Conservation (phyloP, 2,797 vertebrate species). For the Leptoclinus maculatus region DNA sequence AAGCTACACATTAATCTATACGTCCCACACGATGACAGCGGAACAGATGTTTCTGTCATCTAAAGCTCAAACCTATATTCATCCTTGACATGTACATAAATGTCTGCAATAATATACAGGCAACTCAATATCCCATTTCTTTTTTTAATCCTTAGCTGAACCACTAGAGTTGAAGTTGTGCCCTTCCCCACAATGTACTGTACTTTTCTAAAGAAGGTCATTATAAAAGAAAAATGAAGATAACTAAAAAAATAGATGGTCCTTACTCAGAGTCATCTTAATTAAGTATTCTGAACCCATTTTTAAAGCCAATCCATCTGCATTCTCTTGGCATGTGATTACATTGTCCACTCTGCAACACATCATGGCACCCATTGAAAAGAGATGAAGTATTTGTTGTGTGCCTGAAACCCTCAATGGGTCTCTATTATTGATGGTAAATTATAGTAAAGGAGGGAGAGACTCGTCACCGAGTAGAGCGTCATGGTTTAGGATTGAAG, state of each 20-base stretch:
- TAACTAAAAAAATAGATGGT: background rate
- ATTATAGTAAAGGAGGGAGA: background rate
- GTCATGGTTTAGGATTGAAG: background rate
- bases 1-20: background rate
- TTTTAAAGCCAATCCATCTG: background rate
- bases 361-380: conserved; percentile 1
- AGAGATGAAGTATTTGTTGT: background rate
- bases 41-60: background rate
- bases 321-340: background rate
- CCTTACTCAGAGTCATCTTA: background rate
- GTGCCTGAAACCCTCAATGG: background rate
- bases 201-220: background rate
- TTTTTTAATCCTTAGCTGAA: conserved; percentile 8
- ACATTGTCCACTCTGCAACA: conserved; percentile 14
- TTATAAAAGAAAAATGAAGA: background rate
- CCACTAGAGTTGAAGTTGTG: background rate
- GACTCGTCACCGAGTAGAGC: background rate
- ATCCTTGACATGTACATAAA: background rate
- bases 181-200: background rate
- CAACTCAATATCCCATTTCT: background rate
- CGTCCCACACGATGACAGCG: background rate
- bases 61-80: background rate
- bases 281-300: background rate
- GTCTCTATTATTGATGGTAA: conserved; percentile 19
- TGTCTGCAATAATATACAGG: background rate